These are phyloP conservation scores for Bilobella aurantiaca DNA, from an alignment of 1,140 invertebrate species.

Conservation along the genomic window DNA sequence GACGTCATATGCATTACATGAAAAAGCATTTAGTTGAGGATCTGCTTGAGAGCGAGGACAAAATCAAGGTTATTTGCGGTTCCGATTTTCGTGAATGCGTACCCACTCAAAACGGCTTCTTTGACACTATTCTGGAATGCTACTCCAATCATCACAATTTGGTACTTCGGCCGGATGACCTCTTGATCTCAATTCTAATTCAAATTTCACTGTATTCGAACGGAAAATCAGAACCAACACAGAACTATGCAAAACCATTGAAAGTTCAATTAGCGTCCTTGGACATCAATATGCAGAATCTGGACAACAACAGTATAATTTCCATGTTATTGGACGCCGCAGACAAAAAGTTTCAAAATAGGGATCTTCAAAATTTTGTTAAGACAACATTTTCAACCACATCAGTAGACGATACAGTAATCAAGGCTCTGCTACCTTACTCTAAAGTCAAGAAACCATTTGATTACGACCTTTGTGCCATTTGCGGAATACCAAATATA, in stretches of 20 bases:
- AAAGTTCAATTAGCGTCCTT: slow-evolving; percentile 2
- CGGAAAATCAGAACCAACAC: neutral
- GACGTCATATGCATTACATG: neutral
- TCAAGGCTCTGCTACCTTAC: slow-evolving; percentile 8
- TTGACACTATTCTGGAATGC: neutral
- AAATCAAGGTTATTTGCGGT: no score
- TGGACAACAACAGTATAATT: neutral
- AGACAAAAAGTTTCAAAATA: neutral
- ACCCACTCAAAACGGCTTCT: slow-evolving; percentile 1
- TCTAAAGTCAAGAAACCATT: slow-evolving; percentile 17
- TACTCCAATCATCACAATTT: neutral
- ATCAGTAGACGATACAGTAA: neutral
- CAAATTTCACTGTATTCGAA: neutral
- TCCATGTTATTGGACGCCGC: neutral
- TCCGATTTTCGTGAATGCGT: neutral
- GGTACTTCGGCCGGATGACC: neutral
- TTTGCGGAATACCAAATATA: slow-evolving; percentile 17
- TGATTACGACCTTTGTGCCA: neutral
- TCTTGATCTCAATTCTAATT: neutral
- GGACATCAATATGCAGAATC: neutral
- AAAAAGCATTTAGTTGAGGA: neutral
- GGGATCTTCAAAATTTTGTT: neutral
- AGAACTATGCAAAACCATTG: neutral
- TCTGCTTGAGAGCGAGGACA: neutral
- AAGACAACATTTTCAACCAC: slow-evolving; percentile 4